Percentiles rank a stretch among this genome's conserved stretches.
These are phyloP conservation scores for Steinernema carpocapsae DNA, from an alignment of 2,888 invertebrate species.

Conservation along the genomic window DNA sequence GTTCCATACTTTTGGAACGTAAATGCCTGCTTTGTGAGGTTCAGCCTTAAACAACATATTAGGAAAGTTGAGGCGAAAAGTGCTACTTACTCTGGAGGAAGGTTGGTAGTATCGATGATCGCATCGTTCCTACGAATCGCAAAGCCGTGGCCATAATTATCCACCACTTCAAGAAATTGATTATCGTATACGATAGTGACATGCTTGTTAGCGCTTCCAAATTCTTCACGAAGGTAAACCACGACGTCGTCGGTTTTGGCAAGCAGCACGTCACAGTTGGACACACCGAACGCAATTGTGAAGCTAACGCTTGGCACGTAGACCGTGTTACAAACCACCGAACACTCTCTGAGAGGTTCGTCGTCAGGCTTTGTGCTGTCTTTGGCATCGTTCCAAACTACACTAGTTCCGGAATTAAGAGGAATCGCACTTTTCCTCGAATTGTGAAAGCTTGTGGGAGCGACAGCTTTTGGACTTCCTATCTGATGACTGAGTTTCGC, in stretches of 20 bases:
- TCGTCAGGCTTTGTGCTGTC: neutral
- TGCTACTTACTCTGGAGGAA: neutral
- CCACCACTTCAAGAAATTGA: neutral
- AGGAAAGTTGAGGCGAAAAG: neutral
- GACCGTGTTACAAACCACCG: neutral
- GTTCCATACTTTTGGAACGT: neutral
- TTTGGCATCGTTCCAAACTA: too few species aligned
- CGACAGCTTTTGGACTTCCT: too few species aligned
- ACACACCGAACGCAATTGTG: neutral
- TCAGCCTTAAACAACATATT: neutral
- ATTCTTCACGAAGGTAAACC: neutral
- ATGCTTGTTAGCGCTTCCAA: neutral
- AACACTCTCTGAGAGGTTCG: neutral
- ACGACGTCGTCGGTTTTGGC: neutral
- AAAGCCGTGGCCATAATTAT: neutral
- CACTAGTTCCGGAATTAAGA: too few species aligned
- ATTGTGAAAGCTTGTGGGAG: too few species aligned
- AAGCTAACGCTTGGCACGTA: neutral
- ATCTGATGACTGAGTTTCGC: too few species aligned
- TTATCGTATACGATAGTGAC: neutral
- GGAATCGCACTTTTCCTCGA: too few species aligned
- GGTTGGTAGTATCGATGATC: neutral
- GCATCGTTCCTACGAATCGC: neutral
- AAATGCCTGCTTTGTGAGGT: neutral
- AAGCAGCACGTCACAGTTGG: neutral